Base-by-base conservation (phyloP, 1,140 invertebrate species). In the Hyphantria cunea region DNA sequence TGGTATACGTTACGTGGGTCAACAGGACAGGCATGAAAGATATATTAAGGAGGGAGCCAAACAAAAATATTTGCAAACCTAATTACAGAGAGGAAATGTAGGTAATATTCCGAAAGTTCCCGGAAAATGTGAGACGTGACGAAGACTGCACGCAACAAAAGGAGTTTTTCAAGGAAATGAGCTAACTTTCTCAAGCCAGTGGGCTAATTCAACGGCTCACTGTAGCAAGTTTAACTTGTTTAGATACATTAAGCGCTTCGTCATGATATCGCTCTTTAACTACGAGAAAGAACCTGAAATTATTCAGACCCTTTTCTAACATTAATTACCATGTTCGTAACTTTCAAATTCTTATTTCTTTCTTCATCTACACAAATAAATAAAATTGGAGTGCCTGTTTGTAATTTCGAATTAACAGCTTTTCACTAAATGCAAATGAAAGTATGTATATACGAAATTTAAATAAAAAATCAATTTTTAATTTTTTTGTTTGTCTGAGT, bases 151-250 rank as follows among this genome's bases (percentile, higher is more conserved):
- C 70, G 70, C 70, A 76, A 68, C 70, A 72, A 78, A 71, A 68
- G 64, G 74, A 72, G 70, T 76, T 82, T 74, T 76, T 74, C 69
- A 78, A 74, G 77, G 77, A 80, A 82, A 82, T 82, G 69, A 80
- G 77, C 69, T 80, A 82, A 82, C 77, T 82, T 82, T 72, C 47
- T 12, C 65, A 53, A 63, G 69, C 50, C 55, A 55, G 48, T 32
- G 52, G 50, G 66, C 66, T 76, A 72, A 76, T 72, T 68, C 74
- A 44, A 56, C 62, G 52, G 44, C 49, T 56, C 37, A 31, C 55
- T 39, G 59, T 33, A 50, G 65, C 61, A 58, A 58, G 55, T 67
- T 67, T 49, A 17, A 58, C 55, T 58, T 58, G 37, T 58, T 55
- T 41, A 55, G 41, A 25, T 55, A 32, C 45, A 55, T 55, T 45